These are phyloP conservation scores for Hormiphora californensis DNA, from an alignment of 37 sponge, comb jelly and placozoan species.

Conservation along the genomic window DNA sequence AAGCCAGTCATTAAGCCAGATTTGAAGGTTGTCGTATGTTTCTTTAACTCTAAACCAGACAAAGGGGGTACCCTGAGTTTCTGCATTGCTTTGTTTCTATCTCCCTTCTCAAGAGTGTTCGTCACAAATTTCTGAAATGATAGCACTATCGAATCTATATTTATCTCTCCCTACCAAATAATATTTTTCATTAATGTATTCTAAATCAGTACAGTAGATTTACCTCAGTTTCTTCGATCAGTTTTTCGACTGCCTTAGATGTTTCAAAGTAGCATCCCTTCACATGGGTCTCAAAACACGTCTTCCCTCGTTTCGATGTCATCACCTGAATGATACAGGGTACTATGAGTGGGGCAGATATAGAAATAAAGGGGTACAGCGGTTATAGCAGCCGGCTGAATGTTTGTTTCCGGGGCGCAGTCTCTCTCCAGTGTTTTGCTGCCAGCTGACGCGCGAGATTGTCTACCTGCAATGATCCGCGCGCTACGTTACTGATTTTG, in stretches of 20 bases:
- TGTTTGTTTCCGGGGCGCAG: too few relatives aligned
- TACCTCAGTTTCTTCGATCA: constrained; percentile 65
- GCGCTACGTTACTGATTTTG: too few relatives aligned
- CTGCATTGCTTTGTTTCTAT: constrained; percentile 82
- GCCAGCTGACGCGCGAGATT: too few relatives aligned
- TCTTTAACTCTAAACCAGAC: constrained; percentile 40
- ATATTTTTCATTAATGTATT: too few relatives aligned
- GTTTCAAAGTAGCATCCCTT: constrained; percentile 60
- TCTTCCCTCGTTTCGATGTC: constrained; percentile 48
- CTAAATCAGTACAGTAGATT: not conserved
- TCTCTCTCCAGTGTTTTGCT: too few relatives aligned
- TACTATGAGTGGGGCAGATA: not conserved
- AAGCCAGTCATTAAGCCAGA: constrained; percentile 35
- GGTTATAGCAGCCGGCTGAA: too few relatives aligned
- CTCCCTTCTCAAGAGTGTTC: constrained; percentile 69
- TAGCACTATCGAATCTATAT: not conserved
- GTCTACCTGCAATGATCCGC: too few relatives aligned
- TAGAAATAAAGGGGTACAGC: too few relatives aligned
- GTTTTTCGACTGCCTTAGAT: constrained; percentile 56
- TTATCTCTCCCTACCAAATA: too few relatives aligned
- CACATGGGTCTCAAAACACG: constrained; percentile 35
- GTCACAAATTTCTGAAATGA: constrained; percentile 59
- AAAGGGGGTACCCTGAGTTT: constrained; percentile 81
- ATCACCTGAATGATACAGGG: constrained; percentile 29
- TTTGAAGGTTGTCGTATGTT: constrained; percentile 46